These are phyloP conservation scores for Hippocampus guttulatus DNA, from an alignment of 2,113 vertebrate genomes.

Conservation along the genomic window DNA sequence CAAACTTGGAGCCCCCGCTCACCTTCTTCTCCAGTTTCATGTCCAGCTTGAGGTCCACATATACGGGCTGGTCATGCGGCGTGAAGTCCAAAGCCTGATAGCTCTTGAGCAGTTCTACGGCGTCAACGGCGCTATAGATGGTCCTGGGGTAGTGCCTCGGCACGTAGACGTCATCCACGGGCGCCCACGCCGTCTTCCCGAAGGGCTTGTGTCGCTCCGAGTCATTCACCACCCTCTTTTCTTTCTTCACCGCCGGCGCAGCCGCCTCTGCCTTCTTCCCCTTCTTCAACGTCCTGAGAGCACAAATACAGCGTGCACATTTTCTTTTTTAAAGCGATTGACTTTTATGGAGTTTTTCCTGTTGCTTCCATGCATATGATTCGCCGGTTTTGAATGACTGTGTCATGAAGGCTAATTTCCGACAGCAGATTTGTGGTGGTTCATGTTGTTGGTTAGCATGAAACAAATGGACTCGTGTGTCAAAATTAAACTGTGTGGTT, in stretches of 20 bases:
- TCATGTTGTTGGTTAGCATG: too few species aligned
- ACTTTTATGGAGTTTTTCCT: too few species aligned
- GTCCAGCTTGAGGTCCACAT: conserved; percentile 78
- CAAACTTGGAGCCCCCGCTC: conserved; percentile 1
- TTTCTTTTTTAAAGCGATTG: too few species aligned
- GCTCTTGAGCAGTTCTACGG: conserved; percentile 80
- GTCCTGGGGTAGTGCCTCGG: conserved; percentile 71
- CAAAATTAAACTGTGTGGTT: too few species aligned
- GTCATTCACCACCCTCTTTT: conserved; percentile 51
- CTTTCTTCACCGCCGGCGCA: conserved; percentile 55
- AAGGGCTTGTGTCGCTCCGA: conserved; percentile 64
- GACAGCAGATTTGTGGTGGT: too few species aligned
- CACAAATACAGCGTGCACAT: neutral
- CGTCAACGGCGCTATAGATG: conserved; percentile 53
- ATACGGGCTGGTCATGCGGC: conserved; percentile 72
- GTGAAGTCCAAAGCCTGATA: conserved; percentile 85
- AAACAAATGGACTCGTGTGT: too few species aligned
- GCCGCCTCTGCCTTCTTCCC: conserved; percentile 39
- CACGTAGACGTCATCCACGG: conserved; percentile 83
- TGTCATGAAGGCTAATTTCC: too few species aligned
- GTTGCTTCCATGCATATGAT: too few species aligned
- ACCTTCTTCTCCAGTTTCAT: conserved; percentile 91
- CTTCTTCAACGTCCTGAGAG: conserved; percentile 58
- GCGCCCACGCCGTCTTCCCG: conserved; percentile 66
- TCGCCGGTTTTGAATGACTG: too few species aligned